These are phyloP conservation scores for Anorthoa munda DNA, from an alignment of 2,888 invertebrate genomes.

Conservation along the genomic window DNA sequence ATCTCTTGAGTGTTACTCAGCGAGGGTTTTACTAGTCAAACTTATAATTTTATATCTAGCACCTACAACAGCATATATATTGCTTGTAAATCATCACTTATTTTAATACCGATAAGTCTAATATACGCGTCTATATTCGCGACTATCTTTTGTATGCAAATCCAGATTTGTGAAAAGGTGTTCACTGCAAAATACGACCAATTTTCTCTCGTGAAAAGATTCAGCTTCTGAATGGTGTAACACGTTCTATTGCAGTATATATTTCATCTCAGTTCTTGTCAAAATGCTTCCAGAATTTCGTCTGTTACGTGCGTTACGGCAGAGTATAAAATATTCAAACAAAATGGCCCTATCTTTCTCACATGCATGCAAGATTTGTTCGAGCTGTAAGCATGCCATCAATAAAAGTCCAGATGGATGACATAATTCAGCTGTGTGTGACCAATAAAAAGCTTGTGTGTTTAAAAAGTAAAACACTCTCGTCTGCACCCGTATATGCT, in stretches of 20 bases:
- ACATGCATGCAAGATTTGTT: background rate
- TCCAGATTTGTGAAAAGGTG: background rate
- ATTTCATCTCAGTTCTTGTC: background rate
- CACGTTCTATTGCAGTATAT: constrained; percentile 7
- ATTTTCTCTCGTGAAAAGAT: background rate
- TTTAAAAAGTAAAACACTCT: constrained; percentile 24
- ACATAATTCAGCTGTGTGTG: constrained; percentile 24
- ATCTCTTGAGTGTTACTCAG: constrained; percentile 4
- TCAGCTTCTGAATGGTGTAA: background rate
- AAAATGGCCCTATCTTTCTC: background rate
- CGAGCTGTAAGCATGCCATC: background rate
- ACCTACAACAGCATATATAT: background rate
- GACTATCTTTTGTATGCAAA: background rate
- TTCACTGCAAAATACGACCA: background rate
- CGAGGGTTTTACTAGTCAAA: background rate
- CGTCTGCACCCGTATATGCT: constrained; percentile 51
- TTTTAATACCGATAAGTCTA: background rate
- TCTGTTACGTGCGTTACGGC: background rate
- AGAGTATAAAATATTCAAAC: constrained; percentile 11
- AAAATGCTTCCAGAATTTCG: constrained; percentile 5
- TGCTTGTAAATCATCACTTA: background rate
- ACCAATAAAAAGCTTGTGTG: constrained; percentile 25
- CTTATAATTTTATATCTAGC: background rate
- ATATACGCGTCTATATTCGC: no score
- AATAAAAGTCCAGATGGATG: constrained; percentile 8